These are phyloP conservation scores for Nemapogon koenigi DNA, from an alignment of 2,888 invertebrate genomes.

Conservation along the genomic window DNA sequence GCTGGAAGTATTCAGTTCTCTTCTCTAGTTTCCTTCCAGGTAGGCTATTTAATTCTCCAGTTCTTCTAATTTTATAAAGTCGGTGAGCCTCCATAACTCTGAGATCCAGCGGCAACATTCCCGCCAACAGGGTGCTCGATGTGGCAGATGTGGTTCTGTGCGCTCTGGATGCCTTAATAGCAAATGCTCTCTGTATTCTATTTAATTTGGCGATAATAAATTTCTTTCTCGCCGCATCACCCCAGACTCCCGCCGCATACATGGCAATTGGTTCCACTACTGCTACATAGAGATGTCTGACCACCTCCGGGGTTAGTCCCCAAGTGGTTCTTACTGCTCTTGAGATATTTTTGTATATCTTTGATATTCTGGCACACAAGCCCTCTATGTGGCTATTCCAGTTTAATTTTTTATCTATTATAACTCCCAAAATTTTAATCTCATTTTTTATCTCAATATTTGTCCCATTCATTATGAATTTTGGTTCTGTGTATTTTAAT, in stretches of 20 bases:
- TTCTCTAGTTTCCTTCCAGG: slow-evolving; percentile 7
- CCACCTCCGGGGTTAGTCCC: slow-evolving; percentile 10
- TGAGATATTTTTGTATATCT: slow-evolving; percentile 6
- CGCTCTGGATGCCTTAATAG: slow-evolving; percentile 12
- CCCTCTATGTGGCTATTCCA: slow-evolving; percentile 7
- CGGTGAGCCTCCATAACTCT: slow-evolving; percentile 14
- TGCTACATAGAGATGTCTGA: slow-evolving; percentile 6
- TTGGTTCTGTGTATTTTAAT: slow-evolving; percentile 6
- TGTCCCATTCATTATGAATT: not conserved
- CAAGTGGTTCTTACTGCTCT: slow-evolving; percentile 7
- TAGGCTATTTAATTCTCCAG: not conserved
- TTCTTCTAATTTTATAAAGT: slow-evolving; percentile 11
- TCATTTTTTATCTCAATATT: slow-evolving; percentile 5
- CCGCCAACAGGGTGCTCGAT: slow-evolving; percentile 15
- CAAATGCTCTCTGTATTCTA: slow-evolving; percentile 13
- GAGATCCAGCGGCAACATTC: slow-evolving; percentile 17
- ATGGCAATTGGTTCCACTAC: slow-evolving; percentile 11
- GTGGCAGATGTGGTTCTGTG: slow-evolving; percentile 16
- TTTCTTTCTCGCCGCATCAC: slow-evolving; percentile 4
- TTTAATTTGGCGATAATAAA: slow-evolving; percentile 9
- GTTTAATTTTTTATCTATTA: slow-evolving; percentile 12
- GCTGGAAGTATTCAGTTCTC: not conserved
- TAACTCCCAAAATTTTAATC: slow-evolving; percentile 15
- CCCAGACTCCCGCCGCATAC: slow-evolving; percentile 15
- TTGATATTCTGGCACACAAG: not conserved